A percentile compares a stretch with the other conserved stretches of the same genome.
phyloP scores from a whole-genome alignment of 2,797 vertebrate species.

The Pseudomugil tenellus region DNA sequence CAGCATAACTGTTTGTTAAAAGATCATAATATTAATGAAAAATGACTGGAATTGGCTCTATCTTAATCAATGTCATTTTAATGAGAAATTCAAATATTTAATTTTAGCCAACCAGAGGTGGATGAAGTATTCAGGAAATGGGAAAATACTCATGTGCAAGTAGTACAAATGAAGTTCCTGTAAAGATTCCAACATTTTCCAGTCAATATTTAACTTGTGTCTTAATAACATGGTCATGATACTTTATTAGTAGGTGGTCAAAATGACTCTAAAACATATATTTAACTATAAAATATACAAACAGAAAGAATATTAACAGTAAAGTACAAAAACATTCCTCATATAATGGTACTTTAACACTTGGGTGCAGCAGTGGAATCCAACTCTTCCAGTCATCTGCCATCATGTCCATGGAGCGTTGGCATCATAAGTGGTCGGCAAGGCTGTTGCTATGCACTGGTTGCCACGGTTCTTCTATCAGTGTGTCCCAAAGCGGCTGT shows the following conservation, averaged over 20 bases:
- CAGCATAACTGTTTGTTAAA: neutral
- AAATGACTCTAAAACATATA: neutral
- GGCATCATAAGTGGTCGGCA: too few relatives aligned
- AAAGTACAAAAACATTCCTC: neutral
- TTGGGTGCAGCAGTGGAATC: too few relatives aligned
- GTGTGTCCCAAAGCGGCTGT: too few relatives aligned
- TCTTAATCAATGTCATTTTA: neutral
- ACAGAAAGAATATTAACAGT: too few relatives aligned
- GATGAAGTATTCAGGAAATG: neutral
- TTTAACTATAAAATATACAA: neutral
- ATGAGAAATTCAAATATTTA: conserved; percentile 5
- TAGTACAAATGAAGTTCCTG: neutral
- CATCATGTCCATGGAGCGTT: too few relatives aligned
- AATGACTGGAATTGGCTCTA: neutral
- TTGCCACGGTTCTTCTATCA: too few relatives aligned
- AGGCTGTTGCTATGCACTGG: too few relatives aligned
- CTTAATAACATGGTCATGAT: neutral
- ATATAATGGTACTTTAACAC: neutral
- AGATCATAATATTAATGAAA: too few relatives aligned
- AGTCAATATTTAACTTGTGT: too few relatives aligned
- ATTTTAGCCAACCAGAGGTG: neutral
- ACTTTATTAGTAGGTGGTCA: neutral
- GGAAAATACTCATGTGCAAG: neutral
- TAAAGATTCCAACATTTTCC: too few relatives aligned
- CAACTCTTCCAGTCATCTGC: too few relatives aligned